A percentile compares a stretch with the other conserved stretches of the same genome.
Evolutionary conservation across 2,888 invertebrate genomes (phyloP).

Genomic region (Drosophila parthenogenetica): DNA sequence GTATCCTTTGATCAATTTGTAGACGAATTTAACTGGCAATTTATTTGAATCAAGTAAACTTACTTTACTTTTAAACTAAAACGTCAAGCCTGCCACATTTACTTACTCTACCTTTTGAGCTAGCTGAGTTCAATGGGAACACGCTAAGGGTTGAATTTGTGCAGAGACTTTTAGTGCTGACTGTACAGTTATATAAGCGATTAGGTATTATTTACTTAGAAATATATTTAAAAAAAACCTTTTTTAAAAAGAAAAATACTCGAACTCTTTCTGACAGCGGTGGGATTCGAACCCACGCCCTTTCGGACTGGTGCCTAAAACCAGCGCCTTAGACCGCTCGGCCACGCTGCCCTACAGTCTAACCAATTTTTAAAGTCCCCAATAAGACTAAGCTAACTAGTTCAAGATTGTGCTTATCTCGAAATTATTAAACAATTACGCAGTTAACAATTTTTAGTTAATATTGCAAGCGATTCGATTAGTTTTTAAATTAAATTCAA

Average conservation of each 20-base stretch:
- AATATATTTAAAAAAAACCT: too few relatives aligned
- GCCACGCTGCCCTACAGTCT: constrained; percentile 84
- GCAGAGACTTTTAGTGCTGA: too few relatives aligned
- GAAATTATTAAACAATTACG: background rate
- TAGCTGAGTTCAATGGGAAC: constrained; percentile 2
- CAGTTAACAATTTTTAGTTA: background rate
- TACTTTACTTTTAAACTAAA: background rate
- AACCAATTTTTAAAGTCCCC: fast-evolving
- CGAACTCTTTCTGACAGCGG: constrained; percentile 25
- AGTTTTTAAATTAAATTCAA: background rate
- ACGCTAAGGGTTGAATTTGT: background rate
- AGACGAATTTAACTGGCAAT: too few relatives aligned
- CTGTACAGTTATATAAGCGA: too few relatives aligned
- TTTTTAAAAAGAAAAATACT: too few relatives aligned
- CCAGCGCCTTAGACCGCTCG: constrained; percentile 86
- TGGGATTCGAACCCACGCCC: constrained; percentile 85
- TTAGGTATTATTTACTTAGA: too few relatives aligned
- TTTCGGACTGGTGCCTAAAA: constrained; percentile 86
- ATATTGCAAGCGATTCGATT: background rate
- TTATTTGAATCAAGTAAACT: background rate
- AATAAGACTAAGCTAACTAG: background rate
- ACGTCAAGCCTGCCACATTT: background rate
- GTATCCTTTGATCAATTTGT: constrained; percentile 4
- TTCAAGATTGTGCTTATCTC: background rate
- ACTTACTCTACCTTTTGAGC: background rate